These are phyloP conservation scores for Dexiosoma caninum DNA, from an alignment of 2,888 invertebrate species.

Conservation along the genomic window DNA sequence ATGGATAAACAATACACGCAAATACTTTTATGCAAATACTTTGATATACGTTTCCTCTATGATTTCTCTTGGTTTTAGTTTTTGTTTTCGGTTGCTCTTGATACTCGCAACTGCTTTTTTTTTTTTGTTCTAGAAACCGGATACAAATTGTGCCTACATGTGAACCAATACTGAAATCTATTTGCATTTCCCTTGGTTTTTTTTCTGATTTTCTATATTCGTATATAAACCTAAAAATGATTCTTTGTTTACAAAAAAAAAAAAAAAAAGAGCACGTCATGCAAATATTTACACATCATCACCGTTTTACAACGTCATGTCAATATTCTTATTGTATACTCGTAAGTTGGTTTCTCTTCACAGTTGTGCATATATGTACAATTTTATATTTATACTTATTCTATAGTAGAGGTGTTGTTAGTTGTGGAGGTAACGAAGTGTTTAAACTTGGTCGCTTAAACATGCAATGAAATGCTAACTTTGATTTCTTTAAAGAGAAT, in stretches of 20 bases:
- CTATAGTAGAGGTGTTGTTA: too few relatives aligned
- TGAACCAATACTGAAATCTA: conserved; percentile 19
- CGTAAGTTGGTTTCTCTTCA: neutral
- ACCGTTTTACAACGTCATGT: conserved; percentile 41
- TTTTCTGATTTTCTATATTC: conserved; percentile 1
- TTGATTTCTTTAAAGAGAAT: too few relatives aligned
- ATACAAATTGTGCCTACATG: conserved; percentile 55
- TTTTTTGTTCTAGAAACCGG: conserved; percentile 33
- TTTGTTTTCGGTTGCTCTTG: neutral
- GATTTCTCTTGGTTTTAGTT: neutral
- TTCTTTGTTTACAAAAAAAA: conserved; percentile 23
- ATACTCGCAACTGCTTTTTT: neutral
- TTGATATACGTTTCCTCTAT: conserved; percentile 49
- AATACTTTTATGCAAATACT: conserved; percentile 57
- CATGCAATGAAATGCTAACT: too few relatives aligned
- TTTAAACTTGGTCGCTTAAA: too few relatives aligned
- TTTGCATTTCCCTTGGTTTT: conserved; percentile 6
- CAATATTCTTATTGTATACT: conserved; percentile 9
- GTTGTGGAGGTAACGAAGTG: too few relatives aligned
- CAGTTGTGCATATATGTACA: neutral
- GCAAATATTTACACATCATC: conserved; percentile 62
- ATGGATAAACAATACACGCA: conserved; percentile 27
- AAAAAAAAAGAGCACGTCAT: conserved; percentile 51
- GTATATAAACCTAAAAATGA: conserved; percentile 1
- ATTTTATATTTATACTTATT: too few relatives aligned